Conservation (phyloP, 2,113 vertebrate species). For the Eublepharis macularius region DNA sequence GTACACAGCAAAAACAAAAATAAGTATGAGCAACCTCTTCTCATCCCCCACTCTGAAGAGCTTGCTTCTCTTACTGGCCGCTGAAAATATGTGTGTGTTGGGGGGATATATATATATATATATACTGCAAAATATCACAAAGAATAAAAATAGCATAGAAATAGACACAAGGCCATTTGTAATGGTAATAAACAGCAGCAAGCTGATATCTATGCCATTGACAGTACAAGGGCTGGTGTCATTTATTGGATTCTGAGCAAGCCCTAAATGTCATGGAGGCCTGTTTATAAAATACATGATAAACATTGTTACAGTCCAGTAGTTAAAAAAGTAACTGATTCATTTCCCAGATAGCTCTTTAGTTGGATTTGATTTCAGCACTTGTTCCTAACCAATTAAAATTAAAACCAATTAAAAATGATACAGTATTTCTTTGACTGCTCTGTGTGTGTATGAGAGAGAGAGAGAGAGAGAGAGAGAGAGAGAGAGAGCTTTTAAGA, state of each 20-base stretch:
- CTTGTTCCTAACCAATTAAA: slow-evolving; percentile 51
- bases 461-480: too few species aligned
- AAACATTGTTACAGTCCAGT: slow-evolving; percentile 28
- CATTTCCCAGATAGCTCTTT: slow-evolving; percentile 17
- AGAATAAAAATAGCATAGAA: slow-evolving; percentile 24
- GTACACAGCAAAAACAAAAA: not conserved
- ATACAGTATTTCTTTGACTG: too few species aligned
- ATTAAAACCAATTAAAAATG: too few species aligned
- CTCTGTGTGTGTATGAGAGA: too few species aligned
- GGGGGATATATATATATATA: slow-evolving; percentile 42
- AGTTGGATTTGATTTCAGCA: slow-evolving; percentile 48
- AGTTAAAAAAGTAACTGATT: slow-evolving; percentile 39
- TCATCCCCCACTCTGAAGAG: too few species aligned
- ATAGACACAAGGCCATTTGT: not conserved
- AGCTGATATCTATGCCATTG: slow-evolving; percentile 44
- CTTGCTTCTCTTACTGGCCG: not conserved
- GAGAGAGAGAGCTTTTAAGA: not conserved
- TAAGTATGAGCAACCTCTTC: too few species aligned
- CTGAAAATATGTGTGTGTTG: not conserved
- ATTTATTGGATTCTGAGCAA: slow-evolving; percentile 43
- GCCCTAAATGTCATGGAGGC: slow-evolving; percentile 49
- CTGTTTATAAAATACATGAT: slow-evolving; percentile 9
- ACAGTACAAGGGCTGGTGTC: slow-evolving; percentile 28
- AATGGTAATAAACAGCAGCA: not conserved
- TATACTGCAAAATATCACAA: slow-evolving; percentile 28